Conservation (phyloP, 1,140 invertebrate species). For the Drosophila athabasca region DNA sequence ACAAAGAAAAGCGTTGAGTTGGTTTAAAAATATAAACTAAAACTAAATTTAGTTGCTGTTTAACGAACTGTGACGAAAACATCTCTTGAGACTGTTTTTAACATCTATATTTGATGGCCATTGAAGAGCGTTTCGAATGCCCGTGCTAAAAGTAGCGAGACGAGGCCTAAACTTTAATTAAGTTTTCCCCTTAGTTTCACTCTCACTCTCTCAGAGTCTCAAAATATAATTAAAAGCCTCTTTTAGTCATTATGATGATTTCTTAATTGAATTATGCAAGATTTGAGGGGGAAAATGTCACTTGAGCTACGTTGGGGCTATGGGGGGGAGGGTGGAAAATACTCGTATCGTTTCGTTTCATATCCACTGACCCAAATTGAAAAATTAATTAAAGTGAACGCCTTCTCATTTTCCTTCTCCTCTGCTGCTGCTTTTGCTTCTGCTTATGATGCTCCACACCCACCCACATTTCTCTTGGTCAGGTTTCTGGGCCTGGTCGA, state of each 20-base stretch:
- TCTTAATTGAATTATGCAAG: constrained; percentile 68
- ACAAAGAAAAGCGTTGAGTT: constrained; percentile 9
- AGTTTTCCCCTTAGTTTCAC: constrained; percentile 47
- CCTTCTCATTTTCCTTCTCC: constrained; percentile 38
- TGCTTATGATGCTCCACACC: constrained; percentile 38
- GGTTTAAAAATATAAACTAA: constrained; percentile 7
- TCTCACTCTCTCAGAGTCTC: constrained; percentile 32
- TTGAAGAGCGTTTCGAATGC: constrained; percentile 62
- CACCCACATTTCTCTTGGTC: constrained; percentile 77
- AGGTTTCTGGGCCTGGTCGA: constrained; percentile 57
- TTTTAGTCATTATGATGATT: constrained; percentile 35
- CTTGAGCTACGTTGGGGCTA: constrained; percentile 7
- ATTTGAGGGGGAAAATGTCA: constrained; percentile 37
- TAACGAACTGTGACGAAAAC: constrained; percentile 58
- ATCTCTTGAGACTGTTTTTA: constrained; percentile 25
- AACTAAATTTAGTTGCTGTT: constrained; percentile 50
- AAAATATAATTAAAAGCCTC: constrained; percentile 29
- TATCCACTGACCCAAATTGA: constrained; percentile 65
- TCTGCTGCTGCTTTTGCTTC: not conserved
- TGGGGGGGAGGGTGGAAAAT: constrained; percentile 15
- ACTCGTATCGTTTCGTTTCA: constrained; percentile 10
- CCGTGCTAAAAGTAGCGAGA: constrained; percentile 38
- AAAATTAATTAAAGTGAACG: constrained; percentile 81
- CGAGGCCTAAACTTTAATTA: constrained; percentile 56
- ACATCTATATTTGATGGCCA: constrained; percentile 45